Percentiles rank a stretch among this genome's conserved stretches.
Evolutionary conservation across 2,113 vertebrate species (phyloP).

Genomic region (Dipodomys ordii): DNA sequence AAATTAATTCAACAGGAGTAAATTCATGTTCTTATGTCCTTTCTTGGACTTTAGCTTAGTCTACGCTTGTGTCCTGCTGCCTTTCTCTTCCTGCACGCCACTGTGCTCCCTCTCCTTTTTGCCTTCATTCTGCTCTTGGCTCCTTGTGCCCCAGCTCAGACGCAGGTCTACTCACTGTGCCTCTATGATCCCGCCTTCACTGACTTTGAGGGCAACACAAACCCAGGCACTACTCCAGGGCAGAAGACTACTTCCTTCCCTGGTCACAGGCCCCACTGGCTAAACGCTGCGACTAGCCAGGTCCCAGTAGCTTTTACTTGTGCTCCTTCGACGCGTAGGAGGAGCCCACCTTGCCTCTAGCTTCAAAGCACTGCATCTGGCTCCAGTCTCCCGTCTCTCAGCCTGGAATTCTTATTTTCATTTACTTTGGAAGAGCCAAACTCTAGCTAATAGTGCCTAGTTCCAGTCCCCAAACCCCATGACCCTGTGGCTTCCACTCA

Average conservation of each 20-base stretch:
- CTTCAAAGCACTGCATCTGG: slow-evolving; percentile 61
- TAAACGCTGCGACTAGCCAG: not conserved
- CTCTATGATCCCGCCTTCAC: not conserved
- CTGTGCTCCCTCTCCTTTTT: not conserved
- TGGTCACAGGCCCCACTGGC: not conserved
- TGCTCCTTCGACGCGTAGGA: not conserved
- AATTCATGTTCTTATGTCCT: not conserved
- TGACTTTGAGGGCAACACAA: not conserved
- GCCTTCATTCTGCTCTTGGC: not conserved
- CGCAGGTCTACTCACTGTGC: not conserved
- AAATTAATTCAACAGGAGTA: slow-evolving; percentile 14
- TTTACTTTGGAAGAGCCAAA: slow-evolving; percentile 55
- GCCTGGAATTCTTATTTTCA: slow-evolving; percentile 58
- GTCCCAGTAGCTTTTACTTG: not conserved
- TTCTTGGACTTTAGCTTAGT: not conserved
- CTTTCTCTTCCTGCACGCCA: not conserved
- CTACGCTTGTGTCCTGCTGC: not conserved
- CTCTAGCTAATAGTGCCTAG: slow-evolving; percentile 28
- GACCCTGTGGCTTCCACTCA: slow-evolving; percentile 51
- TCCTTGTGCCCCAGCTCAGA: not conserved
- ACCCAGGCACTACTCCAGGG: not conserved
- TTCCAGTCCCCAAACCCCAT: slow-evolving; percentile 34
- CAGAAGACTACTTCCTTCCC: not conserved
- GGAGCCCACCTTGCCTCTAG: slow-evolving; percentile 35
- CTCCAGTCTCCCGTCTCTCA: slow-evolving; percentile 43